phyloP scores from a whole-genome alignment of 2,888 invertebrate species.

The Apamea epomidion region DNA sequence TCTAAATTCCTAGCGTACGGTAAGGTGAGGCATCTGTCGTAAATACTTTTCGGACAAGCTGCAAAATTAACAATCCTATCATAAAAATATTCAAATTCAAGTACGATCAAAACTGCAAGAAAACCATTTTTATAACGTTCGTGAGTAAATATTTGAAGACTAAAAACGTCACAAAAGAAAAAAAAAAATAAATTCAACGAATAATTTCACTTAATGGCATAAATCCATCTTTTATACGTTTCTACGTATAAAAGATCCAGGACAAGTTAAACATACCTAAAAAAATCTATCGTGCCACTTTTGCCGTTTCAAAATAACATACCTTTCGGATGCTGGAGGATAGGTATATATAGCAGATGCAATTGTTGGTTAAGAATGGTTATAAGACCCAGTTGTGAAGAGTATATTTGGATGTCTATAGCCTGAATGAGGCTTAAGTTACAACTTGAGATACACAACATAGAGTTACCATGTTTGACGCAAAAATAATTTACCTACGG shows the following conservation, averaged over 20 bases:
- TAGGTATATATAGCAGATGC: slow-evolving; percentile 50
- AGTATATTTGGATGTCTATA: slow-evolving; percentile 5
- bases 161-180: neutral
- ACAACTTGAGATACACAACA: neutral
- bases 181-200: neutral
- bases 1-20: slow-evolving; percentile 5
- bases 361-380: slow-evolving; percentile 27
- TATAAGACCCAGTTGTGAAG: slow-evolving; percentile 19
- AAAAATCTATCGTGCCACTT: slow-evolving; percentile 13
- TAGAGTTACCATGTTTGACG: neutral
- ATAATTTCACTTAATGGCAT: neutral
- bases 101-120: neutral
- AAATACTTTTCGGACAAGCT: slow-evolving; percentile 17
- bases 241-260: neutral
- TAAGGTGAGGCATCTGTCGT: slow-evolving; percentile 20
- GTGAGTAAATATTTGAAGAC: neutral
- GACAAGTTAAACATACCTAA: slow-evolving; percentile 15
- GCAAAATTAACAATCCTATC: neutral
- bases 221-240: neutral
- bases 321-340: neutral
- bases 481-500: slow-evolving; percentile 3
- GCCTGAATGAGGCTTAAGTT: neutral
- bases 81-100: neutral
- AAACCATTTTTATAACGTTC: neutral
- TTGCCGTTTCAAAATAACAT: slow-evolving; percentile 11